Evolutionary conservation across 2,888 invertebrate species (phyloP).

Genomic region (Platycheirus albimanus): DNA sequence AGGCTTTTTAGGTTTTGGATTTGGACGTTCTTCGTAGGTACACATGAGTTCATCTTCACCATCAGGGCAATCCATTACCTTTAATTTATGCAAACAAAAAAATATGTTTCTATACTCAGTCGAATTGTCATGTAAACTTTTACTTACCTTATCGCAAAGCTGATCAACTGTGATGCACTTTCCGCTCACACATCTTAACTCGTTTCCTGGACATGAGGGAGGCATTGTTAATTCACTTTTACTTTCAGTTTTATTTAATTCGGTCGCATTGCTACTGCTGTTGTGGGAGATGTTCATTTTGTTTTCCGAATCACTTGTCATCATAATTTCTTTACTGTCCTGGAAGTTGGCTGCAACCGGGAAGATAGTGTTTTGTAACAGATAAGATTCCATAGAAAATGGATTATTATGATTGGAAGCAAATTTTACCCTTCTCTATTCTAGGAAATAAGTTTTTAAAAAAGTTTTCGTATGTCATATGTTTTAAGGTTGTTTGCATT

Average conservation of each 20-base stretch:
- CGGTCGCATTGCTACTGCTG: conserved; percentile 19
- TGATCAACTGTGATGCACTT: conserved; percentile 86
- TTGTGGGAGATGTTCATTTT: conserved; percentile 80
- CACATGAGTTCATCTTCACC: conserved; percentile 87
- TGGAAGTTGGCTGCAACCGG: conserved; percentile 83
- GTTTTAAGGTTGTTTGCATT: too few species aligned
- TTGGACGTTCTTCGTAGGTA: conserved; percentile 83
- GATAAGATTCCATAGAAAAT: too few species aligned
- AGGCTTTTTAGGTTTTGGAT: conserved; percentile 16
- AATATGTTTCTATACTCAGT: background rate
- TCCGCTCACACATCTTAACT: conserved; percentile 86
- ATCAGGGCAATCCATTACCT: conserved; percentile 85
- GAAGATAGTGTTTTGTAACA: background rate
- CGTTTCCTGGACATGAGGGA: conserved; percentile 83
- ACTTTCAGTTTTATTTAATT: background rate
- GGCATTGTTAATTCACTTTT: conserved; percentile 8
- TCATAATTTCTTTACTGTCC: conserved; percentile 85
- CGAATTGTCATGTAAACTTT: background rate
- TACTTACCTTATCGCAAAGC: conserved; percentile 84
- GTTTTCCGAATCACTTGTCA: conserved; percentile 85
- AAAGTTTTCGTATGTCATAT: too few species aligned
- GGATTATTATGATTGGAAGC: too few species aligned
- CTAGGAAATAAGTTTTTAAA: too few species aligned
- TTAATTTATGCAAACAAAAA: conserved; percentile 40
- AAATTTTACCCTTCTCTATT: too few species aligned